Percentiles rank a stretch among this genome's conserved stretches.
phyloP scores from a whole-genome alignment of 2,888 invertebrate genomes.

The Byasa hedistus region DNA sequence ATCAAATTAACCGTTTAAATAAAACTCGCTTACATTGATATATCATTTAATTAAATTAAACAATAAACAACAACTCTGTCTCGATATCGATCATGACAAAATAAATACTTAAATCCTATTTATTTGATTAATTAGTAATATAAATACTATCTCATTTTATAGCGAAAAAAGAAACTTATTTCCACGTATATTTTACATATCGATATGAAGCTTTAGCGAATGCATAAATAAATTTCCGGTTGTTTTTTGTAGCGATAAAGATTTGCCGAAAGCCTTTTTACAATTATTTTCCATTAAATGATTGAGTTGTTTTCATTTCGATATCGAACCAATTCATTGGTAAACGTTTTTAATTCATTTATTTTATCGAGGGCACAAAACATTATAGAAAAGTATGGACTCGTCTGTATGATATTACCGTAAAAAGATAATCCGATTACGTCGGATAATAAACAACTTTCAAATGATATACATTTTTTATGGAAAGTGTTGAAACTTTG shows the following conservation, averaged over 20 bases:
- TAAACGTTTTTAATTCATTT: constrained; percentile 15
- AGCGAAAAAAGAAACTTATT: no score
- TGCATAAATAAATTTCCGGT: not conserved
- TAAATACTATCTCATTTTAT: no score
- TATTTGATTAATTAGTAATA: no score
- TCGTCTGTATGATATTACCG: not conserved
- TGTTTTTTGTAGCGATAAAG: constrained; percentile 3
- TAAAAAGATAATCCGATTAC: not conserved
- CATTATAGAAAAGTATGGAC: not conserved
- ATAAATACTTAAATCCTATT: no score
- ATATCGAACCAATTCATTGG: constrained; percentile 13
- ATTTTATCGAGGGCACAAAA: not conserved
- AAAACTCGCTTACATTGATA: no score
- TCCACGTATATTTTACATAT: no score
- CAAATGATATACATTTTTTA: no score
- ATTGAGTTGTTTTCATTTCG: constrained; percentile 17
- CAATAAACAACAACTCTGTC: no score
- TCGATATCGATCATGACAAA: no score
- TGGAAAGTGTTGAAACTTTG: no score
- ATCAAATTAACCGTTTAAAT: no score
- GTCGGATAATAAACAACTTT: not conserved
- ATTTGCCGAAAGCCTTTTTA: not conserved
- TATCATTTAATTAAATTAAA: no score
- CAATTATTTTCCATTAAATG: constrained; percentile 22
- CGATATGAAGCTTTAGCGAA: not conserved